phyloP scores from a whole-genome alignment of 2,113 vertebrate species.

The Turnix velox region DNA sequence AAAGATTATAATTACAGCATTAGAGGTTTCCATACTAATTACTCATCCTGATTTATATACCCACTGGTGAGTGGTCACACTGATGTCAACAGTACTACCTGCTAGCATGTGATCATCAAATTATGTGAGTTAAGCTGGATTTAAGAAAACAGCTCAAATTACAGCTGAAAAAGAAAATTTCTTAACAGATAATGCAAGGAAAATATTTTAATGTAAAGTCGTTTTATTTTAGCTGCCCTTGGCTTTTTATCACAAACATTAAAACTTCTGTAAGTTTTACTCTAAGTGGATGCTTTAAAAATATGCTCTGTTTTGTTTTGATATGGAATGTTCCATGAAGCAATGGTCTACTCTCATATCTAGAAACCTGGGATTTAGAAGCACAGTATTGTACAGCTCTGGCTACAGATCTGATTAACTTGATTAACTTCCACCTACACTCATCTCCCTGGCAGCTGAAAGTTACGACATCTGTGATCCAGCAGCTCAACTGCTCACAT shows the following conservation, averaged over 20 bases:
- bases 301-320: rapidly evolving
- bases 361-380: neutral
- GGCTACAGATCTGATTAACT: neutral
- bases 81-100: neutral
- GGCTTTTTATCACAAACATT: neutral
- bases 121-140: neutral
- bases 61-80: neutral
- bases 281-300: neutral
- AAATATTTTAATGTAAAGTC: neutral
- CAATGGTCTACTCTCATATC: neutral
- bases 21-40: neutral
- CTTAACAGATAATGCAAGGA: neutral
- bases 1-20: neutral
- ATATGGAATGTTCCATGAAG: neutral
- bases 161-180: neutral
- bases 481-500: neutral
- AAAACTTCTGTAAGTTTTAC: neutral
- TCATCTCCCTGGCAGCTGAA: neutral
- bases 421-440: neutral
- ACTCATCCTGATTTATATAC: neutral
- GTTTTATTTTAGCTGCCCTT: neutral
- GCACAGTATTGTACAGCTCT: neutral
- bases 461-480: neutral
- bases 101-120: neutral
- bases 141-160: neutral